These are phyloP conservation scores for Erebia palarica DNA, from an alignment of 2,888 invertebrate genomes.

Conservation along the genomic window DNA sequence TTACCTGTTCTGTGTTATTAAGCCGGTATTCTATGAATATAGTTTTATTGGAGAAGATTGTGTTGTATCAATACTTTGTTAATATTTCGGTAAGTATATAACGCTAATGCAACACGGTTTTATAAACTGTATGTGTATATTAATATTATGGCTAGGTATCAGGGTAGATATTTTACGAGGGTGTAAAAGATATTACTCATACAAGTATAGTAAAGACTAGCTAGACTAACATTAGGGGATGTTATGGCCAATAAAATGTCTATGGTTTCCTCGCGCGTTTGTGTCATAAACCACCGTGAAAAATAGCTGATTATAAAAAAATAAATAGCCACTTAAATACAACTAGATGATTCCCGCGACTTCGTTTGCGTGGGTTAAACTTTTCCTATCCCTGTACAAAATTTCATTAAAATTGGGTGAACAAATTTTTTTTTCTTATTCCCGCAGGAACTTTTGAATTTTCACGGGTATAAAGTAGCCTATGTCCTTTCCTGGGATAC, in stretches of 20 bases:
- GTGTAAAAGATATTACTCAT: constrained; percentile 20
- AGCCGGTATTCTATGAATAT: too few species aligned
- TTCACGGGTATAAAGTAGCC: too few species aligned
- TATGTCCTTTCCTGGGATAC: too few species aligned
- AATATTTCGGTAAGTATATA: constrained; percentile 15
- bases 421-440: too few species aligned
- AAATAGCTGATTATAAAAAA: constrained; percentile 22
- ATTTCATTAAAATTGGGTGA: too few species aligned
- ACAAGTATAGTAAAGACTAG: constrained; percentile 9
- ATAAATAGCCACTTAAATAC: neutral
- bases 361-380: too few species aligned
- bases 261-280: constrained; percentile 20
- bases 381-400: too few species aligned
- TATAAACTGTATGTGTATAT: neutral
- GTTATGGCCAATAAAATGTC: constrained; percentile 23
- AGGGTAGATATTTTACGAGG: constrained; percentile 23
- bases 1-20: too few species aligned
- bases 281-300: constrained; percentile 18
- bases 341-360: too few species aligned
- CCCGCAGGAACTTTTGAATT: too few species aligned
- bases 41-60: too few species aligned
- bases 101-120: constrained; percentile 6
- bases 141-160: constrained; percentile 7
- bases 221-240: constrained; percentile 15
- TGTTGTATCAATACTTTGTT: neutral